Evolutionary conservation across 1,140 invertebrate genomes (phyloP).

Genomic region (Lasaia peninsularis): DNA sequence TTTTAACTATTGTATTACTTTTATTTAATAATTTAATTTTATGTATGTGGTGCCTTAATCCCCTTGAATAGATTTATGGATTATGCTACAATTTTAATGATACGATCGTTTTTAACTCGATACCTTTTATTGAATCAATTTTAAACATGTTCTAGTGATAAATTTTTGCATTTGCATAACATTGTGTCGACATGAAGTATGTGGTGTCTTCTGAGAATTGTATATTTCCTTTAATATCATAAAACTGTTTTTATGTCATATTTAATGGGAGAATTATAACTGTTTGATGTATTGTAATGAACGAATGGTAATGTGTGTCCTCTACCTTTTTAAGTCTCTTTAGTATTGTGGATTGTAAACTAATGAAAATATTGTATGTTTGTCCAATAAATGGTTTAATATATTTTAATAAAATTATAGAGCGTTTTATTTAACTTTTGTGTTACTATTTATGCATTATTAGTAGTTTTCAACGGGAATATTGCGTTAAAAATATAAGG

Average conservation of each 20-base stretch:
- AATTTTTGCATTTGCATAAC: slow-evolving; percentile 28
- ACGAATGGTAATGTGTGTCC: slow-evolving; percentile 61
- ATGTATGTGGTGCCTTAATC: slow-evolving; percentile 72
- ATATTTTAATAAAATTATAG: slow-evolving; percentile 72
- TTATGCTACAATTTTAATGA: slow-evolving; percentile 33
- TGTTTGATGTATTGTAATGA: slow-evolving; percentile 42
- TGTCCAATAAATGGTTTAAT: slow-evolving; percentile 76
- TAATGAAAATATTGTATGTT: slow-evolving; percentile 76
- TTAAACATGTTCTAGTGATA: slow-evolving; percentile 10
- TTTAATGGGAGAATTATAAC: slow-evolving; percentile 38
- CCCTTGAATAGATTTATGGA: slow-evolving; percentile 44
- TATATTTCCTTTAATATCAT: slow-evolving; percentile 36
- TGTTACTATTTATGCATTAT: not conserved
- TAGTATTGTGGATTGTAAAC: slow-evolving; percentile 68
- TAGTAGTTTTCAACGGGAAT: no score
- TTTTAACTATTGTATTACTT: slow-evolving; percentile 40
- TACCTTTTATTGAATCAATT: slow-evolving; percentile 6
- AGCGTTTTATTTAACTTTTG: slow-evolving; percentile 36
- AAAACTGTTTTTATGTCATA: slow-evolving; percentile 36
- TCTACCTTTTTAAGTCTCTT: slow-evolving; percentile 68
- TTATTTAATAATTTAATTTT: slow-evolving; percentile 48
- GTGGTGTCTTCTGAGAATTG: slow-evolving; percentile 32
- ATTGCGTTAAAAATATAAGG: no score
- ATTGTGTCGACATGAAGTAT: slow-evolving; percentile 23
- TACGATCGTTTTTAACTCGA: not conserved